Evolutionary conservation across 92 coral and sea anemone genomes (phyloP).

Genomic region (Siderastrea radians): DNA sequence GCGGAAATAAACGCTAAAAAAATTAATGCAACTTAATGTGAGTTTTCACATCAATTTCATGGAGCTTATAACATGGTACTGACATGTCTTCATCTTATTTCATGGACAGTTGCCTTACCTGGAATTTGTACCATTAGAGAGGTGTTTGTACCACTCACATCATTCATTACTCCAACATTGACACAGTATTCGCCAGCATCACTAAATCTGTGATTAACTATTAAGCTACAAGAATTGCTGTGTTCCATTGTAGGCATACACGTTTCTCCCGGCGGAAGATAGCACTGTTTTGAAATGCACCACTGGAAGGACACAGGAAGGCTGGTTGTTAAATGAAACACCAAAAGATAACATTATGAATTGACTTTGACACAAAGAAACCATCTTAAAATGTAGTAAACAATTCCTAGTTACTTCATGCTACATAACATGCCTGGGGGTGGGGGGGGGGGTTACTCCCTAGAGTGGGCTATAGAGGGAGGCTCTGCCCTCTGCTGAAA

Average conservation of each 20-base stretch:
- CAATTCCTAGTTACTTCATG: too few species aligned
- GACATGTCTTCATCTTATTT: too few species aligned
- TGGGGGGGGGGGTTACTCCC: too few species aligned
- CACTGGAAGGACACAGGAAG: conserved; percentile 72
- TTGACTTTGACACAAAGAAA: background rate
- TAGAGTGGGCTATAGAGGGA: too few species aligned
- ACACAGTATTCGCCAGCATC: conserved; percentile 61
- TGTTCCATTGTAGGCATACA: conserved; percentile 37
- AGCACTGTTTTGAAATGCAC: conserved; percentile 50
- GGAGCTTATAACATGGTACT: too few species aligned
- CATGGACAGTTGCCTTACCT: conserved; percentile 29
- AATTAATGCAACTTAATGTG: too few species aligned
- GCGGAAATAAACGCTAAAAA: too few species aligned
- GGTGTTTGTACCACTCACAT: conserved; percentile 71
- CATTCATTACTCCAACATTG: conserved; percentile 71
- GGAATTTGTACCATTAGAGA: conserved; percentile 65
- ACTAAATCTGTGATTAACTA: conserved; percentile 67
- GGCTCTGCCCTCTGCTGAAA: too few species aligned
- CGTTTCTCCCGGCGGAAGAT: conserved; percentile 14
- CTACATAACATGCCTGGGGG: too few species aligned
- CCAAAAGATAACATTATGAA: too few species aligned
- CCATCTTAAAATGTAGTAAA: background rate
- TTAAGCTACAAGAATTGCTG: conserved; percentile 37
- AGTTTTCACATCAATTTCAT: too few species aligned
- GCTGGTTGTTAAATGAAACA: conserved; percentile 27